phyloP scores from a whole-genome alignment of 2,888 invertebrate genomes.

The Sinhomidia bicolor region DNA sequence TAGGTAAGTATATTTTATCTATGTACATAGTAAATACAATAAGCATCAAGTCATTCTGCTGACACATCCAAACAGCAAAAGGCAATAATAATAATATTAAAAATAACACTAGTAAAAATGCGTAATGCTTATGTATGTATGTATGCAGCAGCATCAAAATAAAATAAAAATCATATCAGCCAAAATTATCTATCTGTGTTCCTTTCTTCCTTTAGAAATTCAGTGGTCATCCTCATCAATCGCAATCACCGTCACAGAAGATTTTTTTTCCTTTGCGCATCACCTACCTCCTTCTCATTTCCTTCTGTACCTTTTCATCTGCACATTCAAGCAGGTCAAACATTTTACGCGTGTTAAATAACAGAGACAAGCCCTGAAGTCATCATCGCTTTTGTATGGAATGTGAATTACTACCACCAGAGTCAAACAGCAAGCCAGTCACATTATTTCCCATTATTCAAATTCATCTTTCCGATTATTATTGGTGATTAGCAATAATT shows the following conservation, averaged over 20 bases:
- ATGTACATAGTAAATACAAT: no score
- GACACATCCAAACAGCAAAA: background rate
- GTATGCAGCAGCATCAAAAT: background rate
- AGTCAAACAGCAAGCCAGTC: background rate
- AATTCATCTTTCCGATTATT: constrained; percentile 51
- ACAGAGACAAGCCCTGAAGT: constrained; percentile 21
- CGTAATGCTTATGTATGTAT: background rate
- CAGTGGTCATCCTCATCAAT: background rate
- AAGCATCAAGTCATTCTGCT: background rate
- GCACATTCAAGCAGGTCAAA: constrained; percentile 30
- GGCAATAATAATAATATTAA: background rate
- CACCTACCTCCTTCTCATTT: background rate
- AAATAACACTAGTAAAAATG: background rate
- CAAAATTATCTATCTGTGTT: background rate
- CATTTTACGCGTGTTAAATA: background rate
- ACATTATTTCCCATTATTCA: constrained; percentile 4
- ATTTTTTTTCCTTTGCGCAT: background rate
- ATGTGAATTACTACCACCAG: background rate
- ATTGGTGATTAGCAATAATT: constrained; percentile 76
- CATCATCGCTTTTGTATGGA: background rate
- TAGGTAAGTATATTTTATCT: no score
- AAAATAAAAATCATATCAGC: background rate
- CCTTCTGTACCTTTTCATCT: background rate
- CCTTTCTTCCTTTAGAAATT: background rate
- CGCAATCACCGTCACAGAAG: background rate